Evolutionary conservation across 2,797 vertebrate genomes (phyloP), one percentile per base, ranked within the genome.

Genomic region (Nyctibius grandis): DNA sequence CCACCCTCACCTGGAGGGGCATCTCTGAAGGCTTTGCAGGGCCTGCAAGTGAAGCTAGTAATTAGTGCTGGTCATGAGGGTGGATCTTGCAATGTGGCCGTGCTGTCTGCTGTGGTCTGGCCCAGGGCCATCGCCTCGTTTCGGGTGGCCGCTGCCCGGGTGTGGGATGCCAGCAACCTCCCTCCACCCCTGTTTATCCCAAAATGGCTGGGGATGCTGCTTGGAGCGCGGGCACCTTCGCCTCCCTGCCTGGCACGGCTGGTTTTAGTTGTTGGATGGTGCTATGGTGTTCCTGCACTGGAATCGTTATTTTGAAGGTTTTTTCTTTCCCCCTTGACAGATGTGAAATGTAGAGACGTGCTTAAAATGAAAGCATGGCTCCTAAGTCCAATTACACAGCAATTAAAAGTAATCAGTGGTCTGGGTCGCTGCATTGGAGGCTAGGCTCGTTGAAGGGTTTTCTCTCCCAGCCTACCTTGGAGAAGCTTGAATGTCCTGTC

Each of bases 21-120:
- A 95, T 85, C 87, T 83, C 84, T 25, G 67, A 67, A 88, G 74
- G 90, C 69, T 95, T 74, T 78, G 78, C 88, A 68, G 80, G 81
- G 85, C 76, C 84, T 91, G 53, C 21, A 15, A 87, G 72, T 50
- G 34, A 85, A 85, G 47, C 59, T 53, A 11, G 68, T 90, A 89
- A 97, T 96, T 97, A 96, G 88, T 33, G 84, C 91, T 91, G 92
- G 91, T 77, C 91, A 38, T 11, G 80, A 94, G 93, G 89, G 93
- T 78, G 93, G 88, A 69, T 92, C 92, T 91, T 84, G 73, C 87
- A 54, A 31, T 48, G 83, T 85, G 94, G 91, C 80, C 40, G 0
- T 20, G 73, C 51, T 80, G 91, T 85, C 93, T 95, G 64, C 89
- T 45, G 57, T 64, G 89, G 86, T 48, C 81, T 96, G 89, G 94